Base-by-base conservation (phyloP, 1,140 invertebrate species). In the Drosophila serrata region DNA sequence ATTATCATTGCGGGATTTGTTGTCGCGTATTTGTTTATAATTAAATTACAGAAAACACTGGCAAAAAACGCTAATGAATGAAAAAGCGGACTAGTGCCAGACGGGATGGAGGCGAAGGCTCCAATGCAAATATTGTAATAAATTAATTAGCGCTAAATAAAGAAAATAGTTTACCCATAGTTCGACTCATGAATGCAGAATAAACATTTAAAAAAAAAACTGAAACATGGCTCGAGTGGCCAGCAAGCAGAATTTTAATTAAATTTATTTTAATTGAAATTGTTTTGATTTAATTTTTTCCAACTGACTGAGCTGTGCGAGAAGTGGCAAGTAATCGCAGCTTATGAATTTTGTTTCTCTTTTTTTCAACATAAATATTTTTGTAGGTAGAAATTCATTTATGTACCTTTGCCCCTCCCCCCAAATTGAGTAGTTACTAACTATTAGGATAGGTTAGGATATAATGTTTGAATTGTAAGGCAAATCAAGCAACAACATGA, bases 101-200 rank as follows among this genome's bases (percentile, higher is more conserved):
- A 11, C 4, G 49, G 43, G 40, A n/a, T 37, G 37, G 40, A 27
- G 19, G 7, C 5, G 31, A 3, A 22, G 42, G 39, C 19, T 22
- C 72, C 65, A 75, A 82, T 68, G 79, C 70, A 79, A 79, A 88
- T 87, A 88, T 86, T 86, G 75, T 82, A 86, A 86, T 86, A 88
- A 86, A 86, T 86, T 86, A 86, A 86, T 88, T 88, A 82, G 84
- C 84, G 79, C 80, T 65, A 88, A 75, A 77, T 88, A 88, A 82
- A 79, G 61, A 82, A 76, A 76, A 82, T 82, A 75, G 77, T 84
- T 87, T 75, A 75, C 67, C 64, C 75, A 56, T 75, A 49, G 73
- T 51, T 46, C 27, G 33, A 39, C 39, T 75, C 42, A 33, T 77
- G 72, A 68, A 53, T 63, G 15, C 19, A 58, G 49, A 67, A 65